Percentiles rank a stretch among this genome's conserved stretches.
Conservation (phyloP, 2,797 vertebrate genomes). For the Petrocephalus schoutedeni region DNA sequence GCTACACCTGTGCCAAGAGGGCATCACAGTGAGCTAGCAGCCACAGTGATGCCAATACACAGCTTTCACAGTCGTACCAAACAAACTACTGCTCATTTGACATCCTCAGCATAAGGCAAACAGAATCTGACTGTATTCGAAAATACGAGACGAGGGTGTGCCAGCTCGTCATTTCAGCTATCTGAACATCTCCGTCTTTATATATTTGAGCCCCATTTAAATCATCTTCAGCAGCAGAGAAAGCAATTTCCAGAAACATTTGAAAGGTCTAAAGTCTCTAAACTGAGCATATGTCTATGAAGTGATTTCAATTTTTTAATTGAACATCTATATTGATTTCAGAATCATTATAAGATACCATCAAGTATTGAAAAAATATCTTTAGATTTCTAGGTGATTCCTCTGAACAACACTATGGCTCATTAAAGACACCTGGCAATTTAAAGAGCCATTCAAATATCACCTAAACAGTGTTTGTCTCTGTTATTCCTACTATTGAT, state of each 20-base stretch:
- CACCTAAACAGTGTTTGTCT: not conserved
- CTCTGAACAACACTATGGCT: not conserved
- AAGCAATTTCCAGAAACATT: not conserved
- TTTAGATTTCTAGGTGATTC: not conserved
- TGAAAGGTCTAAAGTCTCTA: not conserved
- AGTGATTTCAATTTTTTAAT: not conserved
- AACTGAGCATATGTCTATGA: not conserved
- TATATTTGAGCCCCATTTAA: not conserved
- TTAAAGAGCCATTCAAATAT: not conserved
- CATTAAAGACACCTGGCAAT: not conserved
- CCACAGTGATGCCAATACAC: not conserved
- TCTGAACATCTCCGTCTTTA: not conserved
- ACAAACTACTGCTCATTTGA: not conserved
- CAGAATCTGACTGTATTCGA: not conserved
- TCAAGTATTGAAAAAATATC: not conserved
- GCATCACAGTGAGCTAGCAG: not conserved
- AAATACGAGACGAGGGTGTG: not conserved
- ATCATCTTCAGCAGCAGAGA: not conserved
- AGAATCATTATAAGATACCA: not conserved
- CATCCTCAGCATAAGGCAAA: not conserved
- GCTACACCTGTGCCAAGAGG: not conserved
- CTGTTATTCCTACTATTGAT: not conserved
- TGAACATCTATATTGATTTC: not conserved
- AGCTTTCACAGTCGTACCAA: not conserved
- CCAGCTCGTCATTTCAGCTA: not conserved